phyloP scores from a whole-genome alignment of 2,888 invertebrate genomes.

The Caenorhabditis sp. region DNA sequence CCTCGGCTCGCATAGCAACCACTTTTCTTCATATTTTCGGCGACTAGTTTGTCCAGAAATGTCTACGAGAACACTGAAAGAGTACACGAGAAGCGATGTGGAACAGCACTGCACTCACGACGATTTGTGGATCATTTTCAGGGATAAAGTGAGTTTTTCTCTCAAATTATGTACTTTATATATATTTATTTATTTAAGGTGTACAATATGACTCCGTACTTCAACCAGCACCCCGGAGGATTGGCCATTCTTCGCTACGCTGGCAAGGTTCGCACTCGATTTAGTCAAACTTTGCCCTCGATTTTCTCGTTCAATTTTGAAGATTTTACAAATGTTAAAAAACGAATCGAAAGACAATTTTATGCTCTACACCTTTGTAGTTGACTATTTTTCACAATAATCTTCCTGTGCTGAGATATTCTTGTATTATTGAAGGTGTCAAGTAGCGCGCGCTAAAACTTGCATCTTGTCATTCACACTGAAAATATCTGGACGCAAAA shows the following conservation, averaged over 20 bases:
- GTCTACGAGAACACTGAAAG: slow-evolving; percentile 22
- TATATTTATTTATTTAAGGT: slow-evolving; percentile 44
- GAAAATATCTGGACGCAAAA: no score
- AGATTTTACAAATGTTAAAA: no score
- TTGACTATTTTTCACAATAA: no score
- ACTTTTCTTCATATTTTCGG: background rate
- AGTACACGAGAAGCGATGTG: slow-evolving; percentile 58
- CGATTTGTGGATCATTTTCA: slow-evolving; percentile 64
- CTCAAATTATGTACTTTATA: background rate
- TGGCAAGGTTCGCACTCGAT: slow-evolving; percentile 58
- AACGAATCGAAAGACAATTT: no score
- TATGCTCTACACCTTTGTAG: no score
- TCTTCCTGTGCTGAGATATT: no score
- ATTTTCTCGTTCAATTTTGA: no score
- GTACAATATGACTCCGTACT: slow-evolving; percentile 68
- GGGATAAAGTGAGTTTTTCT: slow-evolving; percentile 47
- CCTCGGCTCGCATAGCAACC: slow-evolving; percentile 2
- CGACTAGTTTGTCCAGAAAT: no score
- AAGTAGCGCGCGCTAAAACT: no score
- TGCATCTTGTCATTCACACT: no score
- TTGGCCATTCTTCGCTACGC: slow-evolving; percentile 67
- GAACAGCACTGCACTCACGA: slow-evolving; percentile 62
- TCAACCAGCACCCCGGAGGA: slow-evolving; percentile 64
- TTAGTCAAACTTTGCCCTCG: no score
- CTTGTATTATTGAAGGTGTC: no score